Base-by-base conservation (phyloP, 2,113 vertebrate genomes). In the Periophthalmus modestus region DNA sequence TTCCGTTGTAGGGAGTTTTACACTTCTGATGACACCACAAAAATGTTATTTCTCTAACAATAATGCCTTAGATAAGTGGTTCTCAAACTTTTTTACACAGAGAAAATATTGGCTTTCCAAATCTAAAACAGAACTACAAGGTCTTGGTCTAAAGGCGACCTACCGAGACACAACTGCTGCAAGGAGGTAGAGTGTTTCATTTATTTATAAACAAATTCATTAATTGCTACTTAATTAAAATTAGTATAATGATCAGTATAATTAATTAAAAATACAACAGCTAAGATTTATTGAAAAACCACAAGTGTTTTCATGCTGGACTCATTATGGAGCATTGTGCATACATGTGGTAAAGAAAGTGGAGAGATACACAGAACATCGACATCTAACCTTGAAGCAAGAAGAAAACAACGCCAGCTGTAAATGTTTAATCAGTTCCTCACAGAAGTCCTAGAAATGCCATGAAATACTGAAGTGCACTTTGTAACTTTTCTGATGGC, bases 331-430 rank as follows among this genome's bases (percentile, higher is more conserved):
- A 6, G 57, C 4, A 28, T 52, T 15, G n/a, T 28, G 23, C 21
- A 59, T 73, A 88, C 79, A 73, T 71, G 82, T 61, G 48, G 47
- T 57, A 85, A 82, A 78, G 61, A 21, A 72, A 69, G 71, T 63
- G 34, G 69, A 46, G 77, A 18, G 58, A 69, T 5, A 84, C 14
- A 68, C 74, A 70, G 4, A 61, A 66, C 69, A 88, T 91, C 86
- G 18, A 90, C 87, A 72, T 62, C 78, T 54, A 34, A 71, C 52
- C 78, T 73, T 72, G 59, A 63, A 80, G 78, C 81, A 74, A 71
- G 77, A 74, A 65, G 72, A 82, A 82, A 84, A 79, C 72, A 86
- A 74, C 78, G 68, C 47, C 58, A 59, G 73, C 46, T 7, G 74
- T 69, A 34, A 16, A 87, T 72, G 66, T 34, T 19, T 24, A 43